These are phyloP conservation scores for Pyrocoelia pectoralis DNA, from an alignment of 2,888 invertebrate genomes.

Conservation along the genomic window DNA sequence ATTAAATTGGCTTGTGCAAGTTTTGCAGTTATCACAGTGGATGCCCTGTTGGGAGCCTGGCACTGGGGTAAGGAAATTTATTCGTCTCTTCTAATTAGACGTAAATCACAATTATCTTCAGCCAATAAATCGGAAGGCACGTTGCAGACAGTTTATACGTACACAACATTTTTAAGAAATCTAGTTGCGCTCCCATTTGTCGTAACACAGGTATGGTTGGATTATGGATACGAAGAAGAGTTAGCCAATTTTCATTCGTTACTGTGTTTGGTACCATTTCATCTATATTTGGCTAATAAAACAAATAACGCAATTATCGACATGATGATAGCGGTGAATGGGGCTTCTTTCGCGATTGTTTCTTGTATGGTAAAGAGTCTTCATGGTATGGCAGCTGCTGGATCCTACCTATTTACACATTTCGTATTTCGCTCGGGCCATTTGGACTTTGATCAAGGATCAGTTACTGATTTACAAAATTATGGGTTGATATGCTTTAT, in stretches of 20 bases:
- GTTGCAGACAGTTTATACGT: neutral
- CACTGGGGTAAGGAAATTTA: neutral
- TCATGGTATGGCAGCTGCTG: slow-evolving; percentile 22
- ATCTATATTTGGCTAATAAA: slow-evolving; percentile 13
- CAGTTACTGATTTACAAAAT: slow-evolving; percentile 13
- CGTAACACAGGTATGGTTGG: slow-evolving; percentile 22
- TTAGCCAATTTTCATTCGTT: slow-evolving; percentile 12
- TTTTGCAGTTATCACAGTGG: neutral
- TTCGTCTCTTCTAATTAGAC: neutral
- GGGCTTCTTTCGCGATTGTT: slow-evolving; percentile 13
- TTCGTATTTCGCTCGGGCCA: neutral
- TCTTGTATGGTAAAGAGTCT: slow-evolving; percentile 16
- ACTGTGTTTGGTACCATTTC: slow-evolving; percentile 15
- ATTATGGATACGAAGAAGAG: slow-evolving; percentile 13
- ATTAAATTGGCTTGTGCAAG: neutral
- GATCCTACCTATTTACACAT: slow-evolving; percentile 7
- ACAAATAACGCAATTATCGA: slow-evolving; percentile 4
- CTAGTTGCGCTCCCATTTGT: slow-evolving; percentile 17
- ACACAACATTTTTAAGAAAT: slow-evolving; percentile 3
- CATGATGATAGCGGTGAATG: slow-evolving; percentile 10
- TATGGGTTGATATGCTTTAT: slow-evolving; percentile 11
- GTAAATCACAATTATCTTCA: neutral
- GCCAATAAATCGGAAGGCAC: slow-evolving; percentile 2
- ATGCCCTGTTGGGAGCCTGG: neutral
- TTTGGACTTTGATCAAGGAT: slow-evolving; percentile 4